Evolutionary conservation across 2,113 vertebrate species (phyloP).

Genomic region (Caretta caretta): DNA sequence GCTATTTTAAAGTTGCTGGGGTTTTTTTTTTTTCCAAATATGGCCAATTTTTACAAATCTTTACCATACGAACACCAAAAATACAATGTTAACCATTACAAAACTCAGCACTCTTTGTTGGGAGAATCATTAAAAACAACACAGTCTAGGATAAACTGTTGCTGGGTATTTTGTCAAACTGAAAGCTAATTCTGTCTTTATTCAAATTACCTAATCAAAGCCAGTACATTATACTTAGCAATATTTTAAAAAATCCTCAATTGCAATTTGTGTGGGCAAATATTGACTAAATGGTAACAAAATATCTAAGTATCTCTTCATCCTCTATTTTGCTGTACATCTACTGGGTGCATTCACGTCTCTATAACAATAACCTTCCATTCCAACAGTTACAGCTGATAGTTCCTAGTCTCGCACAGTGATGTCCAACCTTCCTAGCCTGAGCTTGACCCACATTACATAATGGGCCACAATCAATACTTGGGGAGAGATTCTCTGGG

Average conservation of each 20-base stretch:
- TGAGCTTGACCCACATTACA: not conserved
- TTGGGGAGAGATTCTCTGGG: not conserved
- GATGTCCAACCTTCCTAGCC: fast-evolving
- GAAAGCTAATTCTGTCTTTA: not conserved
- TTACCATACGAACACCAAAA: not conserved
- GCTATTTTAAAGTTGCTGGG: not conserved
- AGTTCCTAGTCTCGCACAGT: not conserved
- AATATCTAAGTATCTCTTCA: not conserved
- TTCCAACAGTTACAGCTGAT: not conserved
- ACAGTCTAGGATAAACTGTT: not conserved
- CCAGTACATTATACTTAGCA: not conserved
- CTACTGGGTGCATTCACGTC: not conserved
- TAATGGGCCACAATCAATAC: fast-evolving
- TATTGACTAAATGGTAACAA: not conserved
- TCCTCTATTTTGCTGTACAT: not conserved
- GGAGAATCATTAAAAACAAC: not conserved
- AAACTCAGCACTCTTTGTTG: not conserved
- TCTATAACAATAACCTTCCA: not conserved
- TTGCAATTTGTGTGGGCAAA: not conserved
- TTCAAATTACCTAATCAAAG: not conserved
- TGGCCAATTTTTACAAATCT: not conserved
- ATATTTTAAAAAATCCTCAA: not conserved
- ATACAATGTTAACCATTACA: not conserved
- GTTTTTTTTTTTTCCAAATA: not conserved
- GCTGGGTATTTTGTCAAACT: not conserved